These are phyloP conservation scores for Drosophila kurseongensis DNA, from an alignment of 1,140 invertebrate species.

Conservation along the genomic window DNA sequence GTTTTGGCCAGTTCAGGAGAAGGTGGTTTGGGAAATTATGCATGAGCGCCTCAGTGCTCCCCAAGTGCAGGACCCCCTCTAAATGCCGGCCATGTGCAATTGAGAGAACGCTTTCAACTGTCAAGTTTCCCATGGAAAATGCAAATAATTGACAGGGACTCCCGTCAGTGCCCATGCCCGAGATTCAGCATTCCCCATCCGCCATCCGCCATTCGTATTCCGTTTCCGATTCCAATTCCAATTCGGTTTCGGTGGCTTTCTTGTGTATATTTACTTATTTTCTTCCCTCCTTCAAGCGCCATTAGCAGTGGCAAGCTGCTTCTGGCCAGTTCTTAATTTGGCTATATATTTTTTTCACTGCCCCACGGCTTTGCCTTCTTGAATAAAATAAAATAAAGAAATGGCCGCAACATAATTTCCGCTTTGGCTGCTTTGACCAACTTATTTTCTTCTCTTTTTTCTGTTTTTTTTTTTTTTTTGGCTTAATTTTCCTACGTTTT, in stretches of 20 bases:
- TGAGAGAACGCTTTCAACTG: slow-evolving; percentile 53
- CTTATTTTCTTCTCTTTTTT: slow-evolving; percentile 32
- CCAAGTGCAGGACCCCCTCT: slow-evolving; percentile 19
- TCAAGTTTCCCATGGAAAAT: slow-evolving; percentile 45
- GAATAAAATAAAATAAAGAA: slow-evolving; percentile 23
- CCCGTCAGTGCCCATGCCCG: slow-evolving; percentile 1
- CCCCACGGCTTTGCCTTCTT: slow-evolving; percentile 61
- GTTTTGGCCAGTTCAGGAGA: slow-evolving; percentile 10
- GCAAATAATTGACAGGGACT: slow-evolving; percentile 75
- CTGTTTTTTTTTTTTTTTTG: slow-evolving; percentile 18
- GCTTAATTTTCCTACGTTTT: slow-evolving; percentile 40
- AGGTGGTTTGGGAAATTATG: slow-evolving; percentile 47
- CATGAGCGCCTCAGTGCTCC: slow-evolving; percentile 57
- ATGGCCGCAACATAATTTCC: slow-evolving; percentile 73
- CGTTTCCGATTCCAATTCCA: slow-evolving; percentile 1
- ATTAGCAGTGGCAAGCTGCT: slow-evolving; percentile 13
- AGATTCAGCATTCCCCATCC: not conserved
- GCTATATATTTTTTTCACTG: slow-evolving; percentile 30
- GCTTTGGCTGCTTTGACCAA: slow-evolving; percentile 40
- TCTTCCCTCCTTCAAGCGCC: slow-evolving; percentile 16
- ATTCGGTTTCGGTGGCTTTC: slow-evolving; percentile 6
- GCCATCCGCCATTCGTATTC: not conserved
- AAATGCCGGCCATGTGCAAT: slow-evolving; percentile 35
- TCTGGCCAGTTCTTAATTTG: slow-evolving; percentile 38
- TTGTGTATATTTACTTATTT: slow-evolving; percentile 10